These are phyloP conservation scores for Alosa sapidissima DNA, from an alignment of 2,797 vertebrate genomes.

Conservation along the genomic window DNA sequence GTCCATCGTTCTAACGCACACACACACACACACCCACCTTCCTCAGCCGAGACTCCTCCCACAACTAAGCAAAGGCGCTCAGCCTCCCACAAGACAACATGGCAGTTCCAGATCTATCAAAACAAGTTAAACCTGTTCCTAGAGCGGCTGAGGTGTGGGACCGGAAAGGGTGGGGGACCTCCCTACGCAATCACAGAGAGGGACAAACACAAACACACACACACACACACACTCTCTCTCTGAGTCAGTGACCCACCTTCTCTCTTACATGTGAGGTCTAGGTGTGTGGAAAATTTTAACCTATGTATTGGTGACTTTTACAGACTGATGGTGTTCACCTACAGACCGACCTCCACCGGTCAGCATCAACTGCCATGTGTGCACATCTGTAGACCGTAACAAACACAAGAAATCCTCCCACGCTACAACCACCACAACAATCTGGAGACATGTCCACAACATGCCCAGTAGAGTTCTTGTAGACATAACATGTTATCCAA, in stretches of 20 bases:
- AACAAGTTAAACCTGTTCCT: not conserved
- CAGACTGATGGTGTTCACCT: not conserved
- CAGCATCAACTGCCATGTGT: not conserved
- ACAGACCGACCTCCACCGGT: not conserved
- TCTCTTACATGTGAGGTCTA: not conserved
- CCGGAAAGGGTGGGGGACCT: not conserved
- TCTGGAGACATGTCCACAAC: not conserved
- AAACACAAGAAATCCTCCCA: not conserved
- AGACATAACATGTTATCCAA: too few species aligned
- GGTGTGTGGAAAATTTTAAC: conserved; percentile 11
- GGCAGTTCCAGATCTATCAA: not conserved
- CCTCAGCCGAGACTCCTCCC: too few species aligned
- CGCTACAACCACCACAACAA: not conserved
- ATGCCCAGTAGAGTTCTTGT: not conserved
- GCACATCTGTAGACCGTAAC: not conserved
- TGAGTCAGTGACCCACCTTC: not conserved
- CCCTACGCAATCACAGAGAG: not conserved
- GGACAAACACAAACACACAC: not conserved
- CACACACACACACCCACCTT: conserved; percentile 5
- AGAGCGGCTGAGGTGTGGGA: not conserved
- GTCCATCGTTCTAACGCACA: not conserved
- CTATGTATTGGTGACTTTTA: not conserved
- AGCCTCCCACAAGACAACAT: not conserved
- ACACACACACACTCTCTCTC: not conserved
- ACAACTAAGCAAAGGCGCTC: not conserved